Evolutionary conservation across 2,113 vertebrate genomes (phyloP).

Genomic region (Pollimyrus isidori): DNA sequence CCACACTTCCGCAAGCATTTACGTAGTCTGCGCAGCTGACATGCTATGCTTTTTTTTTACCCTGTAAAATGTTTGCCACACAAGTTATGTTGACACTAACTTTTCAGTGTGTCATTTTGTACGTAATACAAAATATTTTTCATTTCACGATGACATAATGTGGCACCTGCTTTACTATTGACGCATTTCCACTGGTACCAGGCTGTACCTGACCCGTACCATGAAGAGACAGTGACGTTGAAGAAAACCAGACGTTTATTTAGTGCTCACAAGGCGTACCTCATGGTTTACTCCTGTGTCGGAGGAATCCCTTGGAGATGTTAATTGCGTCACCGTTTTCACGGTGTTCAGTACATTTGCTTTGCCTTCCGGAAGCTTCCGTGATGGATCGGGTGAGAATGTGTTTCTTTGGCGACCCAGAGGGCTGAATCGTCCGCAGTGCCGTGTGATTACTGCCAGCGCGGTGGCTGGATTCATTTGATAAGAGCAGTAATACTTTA

Average conservation of each 20-base stretch:
- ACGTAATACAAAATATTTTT: not conserved
- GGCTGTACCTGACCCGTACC: not conserved
- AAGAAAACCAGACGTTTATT: not conserved
- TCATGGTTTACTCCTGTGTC: not conserved
- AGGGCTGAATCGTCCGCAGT: not conserved
- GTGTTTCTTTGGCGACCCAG: not conserved
- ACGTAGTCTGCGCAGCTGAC: not conserved
- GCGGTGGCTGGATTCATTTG: not conserved
- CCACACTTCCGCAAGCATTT: not conserved
- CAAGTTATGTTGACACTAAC: not conserved
- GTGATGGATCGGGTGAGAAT: not conserved
- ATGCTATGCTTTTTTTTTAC: not conserved
- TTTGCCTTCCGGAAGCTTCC: not conserved
- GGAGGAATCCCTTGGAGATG: not conserved
- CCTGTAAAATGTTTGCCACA: not conserved
- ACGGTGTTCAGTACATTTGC: not conserved
- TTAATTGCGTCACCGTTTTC: not conserved
- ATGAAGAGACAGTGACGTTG: not conserved
- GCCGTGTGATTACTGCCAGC: not conserved
- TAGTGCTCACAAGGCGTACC: not conserved
- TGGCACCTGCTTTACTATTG: not conserved
- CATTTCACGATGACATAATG: not conserved
- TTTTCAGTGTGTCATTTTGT: not conserved
- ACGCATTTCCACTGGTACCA: not conserved
- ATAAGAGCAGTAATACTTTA: not conserved